Base-by-base conservation (phyloP, 2,797 vertebrate genomes). In the Sebastes hubbsi region DNA sequence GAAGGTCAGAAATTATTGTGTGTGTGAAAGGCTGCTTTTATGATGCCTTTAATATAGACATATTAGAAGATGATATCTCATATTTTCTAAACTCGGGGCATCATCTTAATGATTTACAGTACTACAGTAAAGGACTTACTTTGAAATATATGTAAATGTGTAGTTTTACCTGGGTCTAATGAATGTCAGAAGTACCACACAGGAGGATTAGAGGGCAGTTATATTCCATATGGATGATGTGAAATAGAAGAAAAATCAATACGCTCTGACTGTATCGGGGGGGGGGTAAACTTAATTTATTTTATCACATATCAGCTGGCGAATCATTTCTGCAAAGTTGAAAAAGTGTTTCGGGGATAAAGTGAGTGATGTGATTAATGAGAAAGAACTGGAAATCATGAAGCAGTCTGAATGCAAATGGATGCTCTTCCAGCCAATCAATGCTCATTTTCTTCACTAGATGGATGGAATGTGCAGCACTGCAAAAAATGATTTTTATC, bases 291-390 rank as follows among this genome's bases (percentile, higher is more conserved):
- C 67, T 49, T 89, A 6, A 79, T 81, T 89, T 71, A 77, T 84
- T 77, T 56, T 4, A 84, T 82, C 71, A 74, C 29, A 54, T 66
- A 85, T 86, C 72, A 86, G 20, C 69, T 42, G 24, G 60, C 5
- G 2, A 71, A 75, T 80, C 10, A 68, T 77, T 87, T 77, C 77
- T 83, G 27, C 49, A 87, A 80, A 83, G 62, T 63, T 59, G 55
- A 67, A 46, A 87, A 42, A 14, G 24, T 38, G 60, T 77, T 78
- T 77, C 6, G 29, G 62, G 70, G 30, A 22, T 77, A 67, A 63
- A 87, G 66, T 71, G 77, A 88, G 22, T 71, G 59, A 77, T 46
- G 64, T 85, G 87, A 91, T 89, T 71, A 81, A 92, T 89, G 79
- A 77, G 56, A 58, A 65, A 77, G 67, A 80, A 74, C 54, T 86